phyloP scores from a whole-genome alignment of 2,888 invertebrate genomes.

The Drosophila flavopinicola region DNA sequence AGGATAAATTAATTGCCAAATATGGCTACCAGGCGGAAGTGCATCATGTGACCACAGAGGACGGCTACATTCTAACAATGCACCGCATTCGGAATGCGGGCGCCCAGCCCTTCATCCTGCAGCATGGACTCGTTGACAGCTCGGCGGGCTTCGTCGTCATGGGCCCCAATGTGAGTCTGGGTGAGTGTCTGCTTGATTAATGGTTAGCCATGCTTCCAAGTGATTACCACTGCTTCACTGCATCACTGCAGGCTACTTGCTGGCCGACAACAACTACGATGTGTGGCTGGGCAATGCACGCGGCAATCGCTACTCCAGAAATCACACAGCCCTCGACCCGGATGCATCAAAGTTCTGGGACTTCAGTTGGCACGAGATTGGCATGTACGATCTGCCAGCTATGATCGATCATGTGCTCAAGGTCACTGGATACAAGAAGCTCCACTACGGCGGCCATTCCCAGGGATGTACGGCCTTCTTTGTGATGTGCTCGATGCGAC shows the following conservation, averaged over 20 bases:
- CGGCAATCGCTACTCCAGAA: constrained; percentile 84
- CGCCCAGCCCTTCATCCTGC: constrained; percentile 87
- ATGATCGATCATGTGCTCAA: constrained; percentile 89
- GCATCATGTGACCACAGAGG: constrained; percentile 88
- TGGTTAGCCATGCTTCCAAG: constrained; percentile 34
- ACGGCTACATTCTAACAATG: constrained; percentile 91
- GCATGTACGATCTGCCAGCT: constrained; percentile 91
- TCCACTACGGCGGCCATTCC: constrained; percentile 88
- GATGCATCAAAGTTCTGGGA: constrained; percentile 86
- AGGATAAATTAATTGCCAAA: constrained; percentile 86
- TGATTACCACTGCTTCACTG: constrained; percentile 34
- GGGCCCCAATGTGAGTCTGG: constrained; percentile 87
- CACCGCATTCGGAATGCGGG: constrained; percentile 88
- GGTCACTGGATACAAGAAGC: constrained; percentile 84
- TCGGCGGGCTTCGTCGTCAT: constrained; percentile 91
- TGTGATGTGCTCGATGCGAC: constrained; percentile 87
- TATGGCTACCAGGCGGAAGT: constrained; percentile 88
- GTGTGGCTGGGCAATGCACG: constrained; percentile 84
- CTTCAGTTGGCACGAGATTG: constrained; percentile 95
- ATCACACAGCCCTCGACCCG: constrained; percentile 81
- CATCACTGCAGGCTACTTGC: constrained; percentile 83
- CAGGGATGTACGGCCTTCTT: constrained; percentile 89
- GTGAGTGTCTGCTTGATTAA: constrained; percentile 74
- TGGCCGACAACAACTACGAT: constrained; percentile 84
- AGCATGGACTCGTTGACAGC: constrained; percentile 90